phyloP scores from a whole-genome alignment of 2,113 vertebrate genomes.

The Chiloscyllium plagiosum region DNA sequence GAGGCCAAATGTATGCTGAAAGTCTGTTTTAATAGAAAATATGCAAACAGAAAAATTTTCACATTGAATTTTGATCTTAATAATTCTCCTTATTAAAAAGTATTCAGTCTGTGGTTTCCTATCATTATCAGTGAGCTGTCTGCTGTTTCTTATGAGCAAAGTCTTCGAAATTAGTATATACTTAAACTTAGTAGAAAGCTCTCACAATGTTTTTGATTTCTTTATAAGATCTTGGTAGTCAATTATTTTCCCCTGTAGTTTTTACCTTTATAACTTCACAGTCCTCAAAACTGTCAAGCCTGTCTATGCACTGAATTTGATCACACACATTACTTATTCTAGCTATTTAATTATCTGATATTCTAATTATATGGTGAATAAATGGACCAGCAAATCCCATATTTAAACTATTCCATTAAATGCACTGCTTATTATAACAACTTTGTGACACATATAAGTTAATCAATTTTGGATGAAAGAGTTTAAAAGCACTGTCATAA shows the following conservation, averaged over 20 bases:
- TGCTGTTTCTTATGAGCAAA: not conserved
- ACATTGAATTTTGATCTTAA: not conserved
- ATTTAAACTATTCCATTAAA: not conserved
- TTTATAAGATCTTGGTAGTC: not conserved
- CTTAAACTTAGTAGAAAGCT: not conserved
- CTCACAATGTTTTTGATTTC: not conserved
- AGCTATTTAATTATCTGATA: not conserved
- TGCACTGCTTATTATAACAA: not conserved
- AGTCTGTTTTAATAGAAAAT: not conserved
- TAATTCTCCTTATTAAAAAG: not conserved
- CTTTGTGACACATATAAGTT: not conserved
- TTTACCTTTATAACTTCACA: not conserved
- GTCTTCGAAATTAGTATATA: not conserved
- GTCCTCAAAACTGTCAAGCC: not conserved
- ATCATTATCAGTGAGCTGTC: not conserved
- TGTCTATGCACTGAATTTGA: not conserved
- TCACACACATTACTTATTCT: not conserved
- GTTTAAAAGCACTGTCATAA: not conserved
- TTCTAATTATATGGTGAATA: not conserved
- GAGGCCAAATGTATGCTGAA: not conserved
- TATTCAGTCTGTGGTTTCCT: not conserved
- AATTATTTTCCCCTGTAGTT: not conserved
- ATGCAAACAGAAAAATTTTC: not conserved
- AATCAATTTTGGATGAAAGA: not conserved
- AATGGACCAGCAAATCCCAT: not conserved